Evolutionary conservation across 2,113 vertebrate species (phyloP), one percentile per base, ranked within the genome.

Genomic region (Corapipo altera): DNA sequence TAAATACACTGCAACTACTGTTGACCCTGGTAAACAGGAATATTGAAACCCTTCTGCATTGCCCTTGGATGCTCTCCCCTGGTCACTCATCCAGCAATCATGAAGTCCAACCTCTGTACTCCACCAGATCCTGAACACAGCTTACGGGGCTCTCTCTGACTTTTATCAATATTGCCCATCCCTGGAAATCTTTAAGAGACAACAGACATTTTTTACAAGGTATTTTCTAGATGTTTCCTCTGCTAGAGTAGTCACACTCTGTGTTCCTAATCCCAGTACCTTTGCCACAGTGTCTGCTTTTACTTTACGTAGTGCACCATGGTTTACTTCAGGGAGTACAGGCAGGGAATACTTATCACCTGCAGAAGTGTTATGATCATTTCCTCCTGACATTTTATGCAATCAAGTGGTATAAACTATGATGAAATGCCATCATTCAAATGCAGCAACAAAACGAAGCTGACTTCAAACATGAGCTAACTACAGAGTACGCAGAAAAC

Each of bases 341-440:
- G 80, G 74, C 59, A 62, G 85, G 78, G 93, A 95, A 91, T 92
- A 96, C 95, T 91, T 93, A 91, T 89, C 95, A 79, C 94, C 95
- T 93, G 91, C 91, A 66, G 58, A 97, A 92, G 86, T 54, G 90
- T 96, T 96, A 87, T 57, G 61, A 96, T 97, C 59, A 97, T 97
- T 98, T 94, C 89, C 85, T 91, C 69, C 86, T 97, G 97, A 95
- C 96, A 96, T 96, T 98, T 97, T 94, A 46, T 67, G 91, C 58
- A 91, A 91, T 70, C 81, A 85, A 91, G 78, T 82, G 59, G 61
- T 95, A 91, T 88, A 96, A 96, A 94, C 74, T 52, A 15, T 55
- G 93, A 91, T 57, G 79, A 97, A 98, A 97, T 79, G 77, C 91
- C 93, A 95, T 94, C 85, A 91, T 97, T 98, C 92, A 94, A 93